Evolutionary conservation across 1,140 invertebrate species (phyloP).

Genomic region (Geopemphigus sp.): DNA sequence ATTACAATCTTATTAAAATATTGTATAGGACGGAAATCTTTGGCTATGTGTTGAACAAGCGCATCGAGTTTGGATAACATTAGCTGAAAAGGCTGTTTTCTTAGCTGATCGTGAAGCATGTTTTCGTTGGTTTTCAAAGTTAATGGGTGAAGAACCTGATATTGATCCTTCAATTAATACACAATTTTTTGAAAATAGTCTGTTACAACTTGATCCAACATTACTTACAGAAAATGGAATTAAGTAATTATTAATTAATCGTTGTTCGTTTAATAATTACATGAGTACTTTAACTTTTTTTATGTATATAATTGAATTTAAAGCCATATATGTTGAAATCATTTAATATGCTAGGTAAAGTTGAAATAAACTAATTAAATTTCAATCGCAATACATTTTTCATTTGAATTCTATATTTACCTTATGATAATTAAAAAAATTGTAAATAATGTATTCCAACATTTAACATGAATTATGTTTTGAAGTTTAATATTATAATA

Average conservation of each 20-base stretch:
- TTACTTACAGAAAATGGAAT: conserved; percentile 94
- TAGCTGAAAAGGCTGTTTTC: conserved; percentile 91
- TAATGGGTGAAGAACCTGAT: conserved; percentile 97
- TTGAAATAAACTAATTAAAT: no score
- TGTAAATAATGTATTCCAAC: no score
- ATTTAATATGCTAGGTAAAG: no score
- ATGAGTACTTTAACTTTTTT: not conserved
- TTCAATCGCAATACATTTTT: no score
- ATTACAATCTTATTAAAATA: not conserved
- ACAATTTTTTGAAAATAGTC: conserved; percentile 95
- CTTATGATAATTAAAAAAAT: no score
- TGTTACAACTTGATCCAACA: conserved; percentile 86
- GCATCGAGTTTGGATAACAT: conserved; percentile 94
- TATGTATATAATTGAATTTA: no score
- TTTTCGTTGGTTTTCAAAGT: conserved; percentile 98
- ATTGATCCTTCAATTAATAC: conserved; percentile 94
- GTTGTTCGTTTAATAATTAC: not conserved
- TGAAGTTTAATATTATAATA: no score
- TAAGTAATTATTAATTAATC: conserved; percentile 61
- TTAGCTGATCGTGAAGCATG: conserved; percentile 90
- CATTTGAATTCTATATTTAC: no score
- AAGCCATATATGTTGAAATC: no score
- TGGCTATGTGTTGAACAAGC: conserved; percentile 96
- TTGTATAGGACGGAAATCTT: conserved; percentile 59
- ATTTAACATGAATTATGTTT: no score